Base-by-base conservation (phyloP, 1,140 invertebrate species). In the Stegodyphus mimosarum region DNA sequence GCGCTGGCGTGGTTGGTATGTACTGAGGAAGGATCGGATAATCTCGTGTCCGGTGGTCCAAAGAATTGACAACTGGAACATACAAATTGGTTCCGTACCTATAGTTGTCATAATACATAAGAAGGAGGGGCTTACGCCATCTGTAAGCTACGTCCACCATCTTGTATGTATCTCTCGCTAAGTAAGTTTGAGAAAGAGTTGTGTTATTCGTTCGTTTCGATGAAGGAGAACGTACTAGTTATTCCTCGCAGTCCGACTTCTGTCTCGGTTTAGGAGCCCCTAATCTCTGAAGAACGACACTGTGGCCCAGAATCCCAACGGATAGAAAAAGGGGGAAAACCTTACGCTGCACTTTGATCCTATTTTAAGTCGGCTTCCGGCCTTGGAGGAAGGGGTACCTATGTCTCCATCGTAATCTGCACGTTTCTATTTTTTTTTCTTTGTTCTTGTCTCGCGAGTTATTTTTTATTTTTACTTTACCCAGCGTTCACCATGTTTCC, bases 31-130 rank as follows among this genome's bases (percentile, higher is more conserved):
- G n/a, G 66, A 78, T 55, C 5, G 53, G 18, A 17, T 63, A 78
- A 10, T 86, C 66, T 10, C 75, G 66, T 52, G 17, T 11, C 18
- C 74, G 52, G 17, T 70, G 63, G 69, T 86, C 75, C 74, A 86
- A 13, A n/a, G 66, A 78, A n/a, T 86, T 77, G 55, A 87, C 72
- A 15, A 66, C 70, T 15, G 83, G 76, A 66, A 73, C 64, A 52
- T 87, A 87, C 63, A 87, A 75, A n/a, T 71, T 71, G 10, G 87
- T 86, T 9, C 87, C 87, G 18, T 87, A 87, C 10, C 78, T 78
- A 55, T 86, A 86, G 53, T 87, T 87, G 66, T 86, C 72, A 66
- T 83, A 63, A 83, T 87, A 87, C 83, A 86, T 87, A 17, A 86
- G 67, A 10, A 69, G 50, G 48, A 86, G 80, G 51, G 87, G 87